These are phyloP conservation scores for Regulus satrapa DNA, from an alignment of 2,113 vertebrate species.

Conservation along the genomic window DNA sequence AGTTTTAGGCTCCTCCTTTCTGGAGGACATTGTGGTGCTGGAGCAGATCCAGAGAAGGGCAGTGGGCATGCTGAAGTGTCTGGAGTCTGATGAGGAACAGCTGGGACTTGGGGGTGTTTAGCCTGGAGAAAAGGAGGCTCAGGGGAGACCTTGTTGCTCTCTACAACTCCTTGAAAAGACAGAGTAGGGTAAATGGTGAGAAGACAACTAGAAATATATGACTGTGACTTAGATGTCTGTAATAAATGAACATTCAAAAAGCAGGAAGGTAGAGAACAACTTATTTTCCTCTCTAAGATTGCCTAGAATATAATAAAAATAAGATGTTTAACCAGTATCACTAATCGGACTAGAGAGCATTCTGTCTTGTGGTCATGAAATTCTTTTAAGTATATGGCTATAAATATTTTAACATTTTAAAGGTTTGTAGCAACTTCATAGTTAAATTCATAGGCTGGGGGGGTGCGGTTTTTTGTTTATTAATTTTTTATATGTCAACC, in stretches of 20 bases:
- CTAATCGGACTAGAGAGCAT: accelerated
- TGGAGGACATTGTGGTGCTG: neutral
- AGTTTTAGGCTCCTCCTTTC: neutral
- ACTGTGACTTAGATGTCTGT: neutral
- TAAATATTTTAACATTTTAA: neutral
- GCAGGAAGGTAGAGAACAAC: neutral
- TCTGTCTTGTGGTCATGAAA: neutral
- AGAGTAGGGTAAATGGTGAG: neutral
- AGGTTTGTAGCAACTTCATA: neutral
- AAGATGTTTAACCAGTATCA: neutral
- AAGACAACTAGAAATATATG: neutral
- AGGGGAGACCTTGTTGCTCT: accelerated
- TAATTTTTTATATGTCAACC: neutral
- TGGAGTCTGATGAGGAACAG: neutral
- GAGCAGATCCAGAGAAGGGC: neutral
- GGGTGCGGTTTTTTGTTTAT: accelerated
- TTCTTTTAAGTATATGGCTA: neutral
- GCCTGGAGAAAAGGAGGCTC: neutral
- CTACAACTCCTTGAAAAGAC: neutral
- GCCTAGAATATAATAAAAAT: neutral
- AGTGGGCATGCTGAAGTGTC: no score
- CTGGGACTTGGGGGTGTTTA: neutral
- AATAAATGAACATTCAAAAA: neutral
- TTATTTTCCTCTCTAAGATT: neutral
- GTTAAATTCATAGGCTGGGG: neutral